These are phyloP conservation scores for Pardosa pseudoannulata DNA, from an alignment of 2,888 invertebrate genomes.

Conservation along the genomic window DNA sequence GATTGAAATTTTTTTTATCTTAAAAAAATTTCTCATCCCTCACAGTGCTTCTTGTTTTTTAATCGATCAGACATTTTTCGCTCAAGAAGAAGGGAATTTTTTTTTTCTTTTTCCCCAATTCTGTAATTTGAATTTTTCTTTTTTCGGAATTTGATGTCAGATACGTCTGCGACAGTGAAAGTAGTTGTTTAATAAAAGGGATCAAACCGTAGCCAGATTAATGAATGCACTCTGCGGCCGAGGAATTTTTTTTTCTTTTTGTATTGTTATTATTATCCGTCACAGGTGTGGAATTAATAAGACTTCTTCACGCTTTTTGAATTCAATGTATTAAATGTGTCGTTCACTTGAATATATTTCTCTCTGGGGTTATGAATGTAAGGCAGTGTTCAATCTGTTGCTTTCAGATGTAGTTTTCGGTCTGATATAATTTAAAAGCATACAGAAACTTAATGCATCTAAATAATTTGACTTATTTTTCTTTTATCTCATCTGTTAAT, in stretches of 20 bases:
- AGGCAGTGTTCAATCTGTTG: too few relatives aligned
- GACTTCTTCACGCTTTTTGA: too few relatives aligned
- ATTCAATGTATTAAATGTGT: too few relatives aligned
- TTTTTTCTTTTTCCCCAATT: not conserved
- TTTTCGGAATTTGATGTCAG: not conserved
- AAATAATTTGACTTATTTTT: too few relatives aligned
- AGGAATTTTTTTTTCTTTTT: too few relatives aligned
- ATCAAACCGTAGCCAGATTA: not conserved
- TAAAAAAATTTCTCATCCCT: slow-evolving; percentile 31
- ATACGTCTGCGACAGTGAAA: not conserved
- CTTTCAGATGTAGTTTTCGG: too few relatives aligned
- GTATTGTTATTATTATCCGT: too few relatives aligned
- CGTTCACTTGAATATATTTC: too few relatives aligned
- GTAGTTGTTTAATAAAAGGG: not conserved
- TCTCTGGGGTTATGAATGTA: too few relatives aligned
- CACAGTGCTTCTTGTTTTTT: slow-evolving; percentile 19
- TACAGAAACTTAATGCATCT: too few relatives aligned
- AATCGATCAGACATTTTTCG: slow-evolving; percentile 36
- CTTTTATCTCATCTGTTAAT: too few relatives aligned
- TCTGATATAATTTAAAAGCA: too few relatives aligned
- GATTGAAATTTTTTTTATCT: slow-evolving; percentile 26
- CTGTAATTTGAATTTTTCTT: slow-evolving; percentile 1
- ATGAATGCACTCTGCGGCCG: not conserved
- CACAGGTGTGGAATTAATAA: not conserved
- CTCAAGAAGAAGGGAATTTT: not conserved